Evolutionary conservation across 2,797 vertebrate species (phyloP), one percentile per base, ranked within the genome.

Genomic region (Arrhamphus sclerolepis): DNA sequence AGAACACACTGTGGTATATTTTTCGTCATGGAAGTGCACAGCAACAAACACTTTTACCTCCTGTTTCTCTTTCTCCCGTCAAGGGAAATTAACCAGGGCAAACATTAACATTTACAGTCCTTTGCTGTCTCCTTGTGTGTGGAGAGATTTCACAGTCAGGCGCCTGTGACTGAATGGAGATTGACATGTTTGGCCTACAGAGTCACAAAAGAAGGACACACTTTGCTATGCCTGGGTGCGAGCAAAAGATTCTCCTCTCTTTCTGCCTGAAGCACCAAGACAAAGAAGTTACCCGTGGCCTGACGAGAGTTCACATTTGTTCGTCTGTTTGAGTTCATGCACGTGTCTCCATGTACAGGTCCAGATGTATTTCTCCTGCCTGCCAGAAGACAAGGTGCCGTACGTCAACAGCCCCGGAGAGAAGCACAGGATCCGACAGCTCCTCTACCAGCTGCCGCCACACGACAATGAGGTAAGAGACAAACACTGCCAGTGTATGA

Each of bases 371-470:
- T 99, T 99, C n/a, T 94, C 95, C 62, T 95, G 94, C 75, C 89
- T 99, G 56, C 96, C 97, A 0, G 97, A 98, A 72, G 96, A 98
- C 47, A 98, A 96, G 83, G 93, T 98, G 68, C 97, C 97, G 5
- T 99, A 99, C 0, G 90, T 98, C 66, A 98, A 96, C 92, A 98
- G 97, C 73, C 94, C 94, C 1, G 97, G 97, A 79, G 97, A 99
- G 89, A 99, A 98, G 72, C 93, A 95, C 82, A 81, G 97, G 43
- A 96, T 99, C 83, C 95, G 96, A 82, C 97, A 98, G 81, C 96
- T 99, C 46, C 92, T 98, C 46, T 97, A 96, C 91, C 97, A 99
- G 89, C 93, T 99, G 80, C 97, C 97, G 0, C 97, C 97, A 0
- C 96, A 98, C 0, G 96, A 98, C 84, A 97, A 96, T 0, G 96